Evolutionary conservation across 2,113 vertebrate species (phyloP).

Genomic region (Hemiscyllium ocellatum): DNA sequence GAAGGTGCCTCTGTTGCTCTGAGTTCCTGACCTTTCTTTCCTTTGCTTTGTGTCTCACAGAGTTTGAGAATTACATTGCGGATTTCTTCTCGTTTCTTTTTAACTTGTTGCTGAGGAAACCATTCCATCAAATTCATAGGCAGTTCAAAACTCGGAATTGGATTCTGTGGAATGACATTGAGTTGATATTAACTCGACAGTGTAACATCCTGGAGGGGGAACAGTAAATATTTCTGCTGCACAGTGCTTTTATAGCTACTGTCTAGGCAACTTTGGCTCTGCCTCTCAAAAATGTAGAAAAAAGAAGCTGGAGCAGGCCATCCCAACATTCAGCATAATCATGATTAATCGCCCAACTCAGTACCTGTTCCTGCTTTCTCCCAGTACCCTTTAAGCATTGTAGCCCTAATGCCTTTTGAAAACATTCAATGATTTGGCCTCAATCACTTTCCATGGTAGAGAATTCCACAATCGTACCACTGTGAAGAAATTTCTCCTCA

Average conservation of each 20-base stretch:
- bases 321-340: too few relatives aligned
- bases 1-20: constrained; percentile 50
- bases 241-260: background rate
- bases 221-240: background rate
- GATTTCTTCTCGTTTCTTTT: constrained; percentile 93
- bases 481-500: too few relatives aligned
- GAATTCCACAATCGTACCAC: too few relatives aligned
- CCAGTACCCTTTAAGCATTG: too few relatives aligned
- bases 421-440: too few relatives aligned
- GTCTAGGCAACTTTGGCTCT: background rate
- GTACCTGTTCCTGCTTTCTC: too few relatives aligned
- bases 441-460: too few relatives aligned
- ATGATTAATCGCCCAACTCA: too few relatives aligned
- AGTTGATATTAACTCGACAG: background rate
- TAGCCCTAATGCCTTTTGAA: too few relatives aligned
- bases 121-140: constrained; percentile 85
- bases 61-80: constrained; percentile 79
- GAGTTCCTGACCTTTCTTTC: constrained; percentile 58
- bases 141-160: constrained; percentile 82
- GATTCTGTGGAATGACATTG: constrained; percentile 62
- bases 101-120: constrained; percentile 93
- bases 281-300: background rate
- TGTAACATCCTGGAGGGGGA: background rate
- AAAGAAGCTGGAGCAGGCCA: too few relatives aligned
- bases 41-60: constrained; percentile 72